Conservation (phyloP, 2,113 vertebrate genomes). For the Cyprinodon brontotheroides region DNA sequence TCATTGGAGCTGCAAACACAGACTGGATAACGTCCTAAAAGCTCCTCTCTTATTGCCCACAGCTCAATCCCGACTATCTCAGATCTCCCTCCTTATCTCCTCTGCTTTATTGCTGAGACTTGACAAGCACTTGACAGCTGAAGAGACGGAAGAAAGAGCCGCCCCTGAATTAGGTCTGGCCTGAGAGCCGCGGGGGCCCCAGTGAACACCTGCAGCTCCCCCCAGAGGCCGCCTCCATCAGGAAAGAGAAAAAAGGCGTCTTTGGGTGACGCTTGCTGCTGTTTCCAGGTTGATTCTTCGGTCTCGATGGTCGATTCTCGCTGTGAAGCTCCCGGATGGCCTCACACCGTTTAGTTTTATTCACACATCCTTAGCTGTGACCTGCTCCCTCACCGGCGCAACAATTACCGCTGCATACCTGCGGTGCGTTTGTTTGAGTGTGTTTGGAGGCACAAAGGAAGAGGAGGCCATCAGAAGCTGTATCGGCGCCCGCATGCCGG, state of each 20-base stretch:
- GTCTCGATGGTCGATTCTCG: conserved; percentile 20
- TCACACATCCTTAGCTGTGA: conserved; percentile 56
- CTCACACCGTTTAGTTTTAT: conserved; percentile 50
- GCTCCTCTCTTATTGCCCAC: conserved; percentile 50
- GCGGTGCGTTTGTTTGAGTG: conserved; percentile 23
- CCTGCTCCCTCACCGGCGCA: conserved; percentile 39
- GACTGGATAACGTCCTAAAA: conserved; percentile 57
- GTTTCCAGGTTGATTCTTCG: conserved; percentile 23
- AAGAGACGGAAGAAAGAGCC: conserved; percentile 18
- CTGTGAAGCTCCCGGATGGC: conserved; percentile 18
- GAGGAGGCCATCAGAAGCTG: conserved; percentile 19
- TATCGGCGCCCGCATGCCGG: conserved; percentile 39
- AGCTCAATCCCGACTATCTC: conserved; percentile 55
- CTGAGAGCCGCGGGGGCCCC: not conserved
- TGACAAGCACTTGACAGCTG: conserved; percentile 52
- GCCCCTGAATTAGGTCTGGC: conserved; percentile 24
- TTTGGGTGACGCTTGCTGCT: not conserved
- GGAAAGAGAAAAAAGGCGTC: not conserved
- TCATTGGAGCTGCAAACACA: conserved; percentile 48
- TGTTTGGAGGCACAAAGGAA: conserved; percentile 39
- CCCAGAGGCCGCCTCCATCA: conserved; percentile 30
- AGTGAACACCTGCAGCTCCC: conserved; percentile 58
- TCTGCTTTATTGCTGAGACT: conserved; percentile 51
- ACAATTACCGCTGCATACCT: conserved; percentile 50
- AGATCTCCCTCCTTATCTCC: conserved; percentile 56